These are phyloP conservation scores for Mayetiola destructor DNA, from an alignment of 2,888 invertebrate species.

Conservation along the genomic window DNA sequence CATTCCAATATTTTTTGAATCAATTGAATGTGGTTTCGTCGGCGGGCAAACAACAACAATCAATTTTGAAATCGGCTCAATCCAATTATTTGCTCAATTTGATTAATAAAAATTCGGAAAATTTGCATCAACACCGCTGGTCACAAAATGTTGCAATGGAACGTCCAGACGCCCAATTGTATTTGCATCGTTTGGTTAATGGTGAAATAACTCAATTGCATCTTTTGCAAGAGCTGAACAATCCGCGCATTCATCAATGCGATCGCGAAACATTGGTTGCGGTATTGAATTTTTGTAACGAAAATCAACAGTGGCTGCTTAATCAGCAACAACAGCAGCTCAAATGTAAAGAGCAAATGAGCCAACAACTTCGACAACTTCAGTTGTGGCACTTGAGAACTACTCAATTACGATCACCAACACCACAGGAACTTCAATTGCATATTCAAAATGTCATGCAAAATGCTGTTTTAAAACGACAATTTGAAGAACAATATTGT, in stretches of 20 bases:
- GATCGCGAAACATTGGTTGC: conserved; percentile 1
- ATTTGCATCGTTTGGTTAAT: neutral
- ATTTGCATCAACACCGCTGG: neutral
- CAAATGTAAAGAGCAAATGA: neutral
- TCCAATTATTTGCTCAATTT: neutral
- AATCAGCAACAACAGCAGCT: neutral
- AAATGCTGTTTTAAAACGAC: neutral
- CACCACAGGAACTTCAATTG: neutral
- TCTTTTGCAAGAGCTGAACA: neutral
- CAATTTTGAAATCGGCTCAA: neutral
- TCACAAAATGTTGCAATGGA: neutral
- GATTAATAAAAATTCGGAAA: neutral
- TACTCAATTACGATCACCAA: neutral
- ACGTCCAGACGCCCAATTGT: neutral
- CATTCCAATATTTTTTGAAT: neutral
- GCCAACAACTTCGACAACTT: neutral
- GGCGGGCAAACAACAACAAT: neutral
- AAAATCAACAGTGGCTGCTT: neutral
- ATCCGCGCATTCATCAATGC: neutral
- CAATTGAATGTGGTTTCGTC: neutral
- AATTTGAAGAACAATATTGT: conserved; percentile 1
- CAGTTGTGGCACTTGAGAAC: neutral
- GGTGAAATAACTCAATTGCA: neutral
- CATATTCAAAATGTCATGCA: neutral
- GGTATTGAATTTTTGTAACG: neutral